phyloP scores from a whole-genome alignment of 2,113 vertebrate genomes.

The Macquaria ambigua region DNA sequence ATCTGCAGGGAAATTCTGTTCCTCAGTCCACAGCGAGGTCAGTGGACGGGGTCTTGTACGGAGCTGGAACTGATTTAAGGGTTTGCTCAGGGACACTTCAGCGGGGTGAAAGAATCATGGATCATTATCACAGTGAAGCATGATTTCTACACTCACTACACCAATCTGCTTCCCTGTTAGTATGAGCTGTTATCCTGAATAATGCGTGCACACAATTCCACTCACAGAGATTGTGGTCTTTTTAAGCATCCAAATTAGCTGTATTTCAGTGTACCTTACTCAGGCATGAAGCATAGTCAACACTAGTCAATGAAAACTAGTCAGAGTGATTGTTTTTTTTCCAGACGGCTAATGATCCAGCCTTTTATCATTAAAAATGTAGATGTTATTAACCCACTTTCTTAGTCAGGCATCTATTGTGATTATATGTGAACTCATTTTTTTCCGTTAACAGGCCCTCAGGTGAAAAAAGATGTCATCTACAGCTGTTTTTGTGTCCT shows the following conservation, averaged over 20 bases:
- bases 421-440: slow-evolving; percentile 45
- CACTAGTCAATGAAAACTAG: slow-evolving; percentile 25
- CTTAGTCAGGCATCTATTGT: slow-evolving; percentile 24
- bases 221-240: background rate
- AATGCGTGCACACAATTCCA: slow-evolving; percentile 7
- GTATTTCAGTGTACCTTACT: slow-evolving; percentile 1
- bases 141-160: slow-evolving; percentile 1
- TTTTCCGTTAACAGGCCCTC: slow-evolving; percentile 8
- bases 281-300: slow-evolving; percentile 13
- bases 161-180: slow-evolving; percentile 3
- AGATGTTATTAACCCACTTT: slow-evolving; percentile 65
- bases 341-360: slow-evolving; percentile 29
- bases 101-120: slow-evolving; percentile 26
- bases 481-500: background rate
- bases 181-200: slow-evolving; percentile 22
- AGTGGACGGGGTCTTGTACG: background rate
- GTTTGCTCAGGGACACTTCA: slow-evolving; percentile 48
- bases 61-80: slow-evolving; percentile 28
- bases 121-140: slow-evolving; percentile 19
- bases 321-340: slow-evolving; percentile 19
- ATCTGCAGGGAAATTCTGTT: background rate
- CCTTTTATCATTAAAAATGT: slow-evolving; percentile 66
- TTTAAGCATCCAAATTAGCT: slow-evolving; percentile 27
- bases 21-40: background rate
- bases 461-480: slow-evolving; percentile 24